Base-by-base conservation (phyloP, 2,113 vertebrate genomes). In the Pterocles gutturalis region DNA sequence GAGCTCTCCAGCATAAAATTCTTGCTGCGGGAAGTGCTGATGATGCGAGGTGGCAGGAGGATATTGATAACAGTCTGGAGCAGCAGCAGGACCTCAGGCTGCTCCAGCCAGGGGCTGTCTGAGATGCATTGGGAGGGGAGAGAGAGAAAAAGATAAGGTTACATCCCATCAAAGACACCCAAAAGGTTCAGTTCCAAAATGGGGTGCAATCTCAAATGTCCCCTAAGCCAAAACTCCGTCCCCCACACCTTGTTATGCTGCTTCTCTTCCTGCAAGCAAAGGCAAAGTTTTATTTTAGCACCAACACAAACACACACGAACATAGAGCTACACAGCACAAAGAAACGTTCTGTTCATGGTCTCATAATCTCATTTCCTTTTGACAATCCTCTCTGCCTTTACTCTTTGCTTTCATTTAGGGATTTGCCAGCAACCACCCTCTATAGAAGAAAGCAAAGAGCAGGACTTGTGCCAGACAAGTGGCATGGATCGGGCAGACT, bases 1-100 rank as follows among this genome's bases (percentile, higher is more conserved):
- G 99, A 99, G 13, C 99, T 99, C 77, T 99, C 99, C 97, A 99
- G 90, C 98, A 99, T 99, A 66, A 99, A 99, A 95, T 99, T 99
- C 97, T 99, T 99, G 97, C 99, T 99, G 94, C 99, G 99, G 58
- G 99, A 99, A 4, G 99, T 99, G 98, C 99, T 99, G 98, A 99
- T 99, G 97, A 99, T 99, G 43, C 99, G 98, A 7, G 99, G 99
- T 2, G 99, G 99, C 90, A 99, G 98, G 14, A 99, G 99, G 93
- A 99, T 99, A 28, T 99, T 99, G 90, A 99, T 99, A 91, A 99
- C 99, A 0, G 99, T 99, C 97, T 99, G 99, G 64, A 99, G 98
- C 70, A 99, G 98, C 92, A 99, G 98, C 90, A 99, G 99, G 29
- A 99, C 98, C 97, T 99, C 99, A 0, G 99, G 99, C 96, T 98